Evolutionary conservation across 2,797 vertebrate genomes (phyloP).

Genomic region (Orientallactaga sibirica): DNA sequence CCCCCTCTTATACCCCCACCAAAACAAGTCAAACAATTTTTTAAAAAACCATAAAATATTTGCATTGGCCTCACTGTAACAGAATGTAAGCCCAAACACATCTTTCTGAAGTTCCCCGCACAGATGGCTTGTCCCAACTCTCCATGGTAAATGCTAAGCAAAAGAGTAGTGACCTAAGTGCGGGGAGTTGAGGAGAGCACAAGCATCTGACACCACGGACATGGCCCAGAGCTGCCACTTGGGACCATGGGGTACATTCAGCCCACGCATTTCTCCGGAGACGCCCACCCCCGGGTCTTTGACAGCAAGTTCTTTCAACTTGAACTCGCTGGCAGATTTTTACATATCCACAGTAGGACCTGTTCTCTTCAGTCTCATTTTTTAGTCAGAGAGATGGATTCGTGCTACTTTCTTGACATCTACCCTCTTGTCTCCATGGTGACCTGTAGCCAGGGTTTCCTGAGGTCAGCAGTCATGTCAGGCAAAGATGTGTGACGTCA

Average conservation of each 20-base stretch:
- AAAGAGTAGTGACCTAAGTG: constrained; percentile 79
- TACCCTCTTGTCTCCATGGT: constrained; percentile 15
- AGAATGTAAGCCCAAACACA: constrained; percentile 88
- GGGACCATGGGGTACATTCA: constrained; percentile 57
- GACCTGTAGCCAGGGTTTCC: neutral
- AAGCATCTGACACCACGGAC: constrained; percentile 84
- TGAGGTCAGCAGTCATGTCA: neutral
- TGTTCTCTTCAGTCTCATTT: neutral
- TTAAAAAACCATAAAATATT: constrained; percentile 77
- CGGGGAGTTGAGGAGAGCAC: constrained; percentile 88
- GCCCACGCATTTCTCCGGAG: constrained; percentile 54
- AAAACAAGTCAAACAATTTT: constrained; percentile 68
- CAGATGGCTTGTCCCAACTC: constrained; percentile 88
- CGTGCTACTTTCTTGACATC: neutral
- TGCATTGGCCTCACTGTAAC: constrained; percentile 86
- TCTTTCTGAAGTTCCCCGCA: constrained; percentile 90
- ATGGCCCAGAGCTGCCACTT: constrained; percentile 79
- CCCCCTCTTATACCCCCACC: neutral
- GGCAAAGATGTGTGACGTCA: neutral
- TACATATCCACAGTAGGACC: neutral
- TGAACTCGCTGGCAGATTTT: neutral
- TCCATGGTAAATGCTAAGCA: constrained; percentile 84
- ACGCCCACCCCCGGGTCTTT: constrained; percentile 32
- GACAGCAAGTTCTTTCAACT: constrained; percentile 27
- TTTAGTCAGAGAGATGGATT: neutral